Percentiles rank a stretch among this genome's conserved stretches.
Evolutionary conservation across 1,140 invertebrate genomes (phyloP).

Genomic region (Neodiprion virginianus): DNA sequence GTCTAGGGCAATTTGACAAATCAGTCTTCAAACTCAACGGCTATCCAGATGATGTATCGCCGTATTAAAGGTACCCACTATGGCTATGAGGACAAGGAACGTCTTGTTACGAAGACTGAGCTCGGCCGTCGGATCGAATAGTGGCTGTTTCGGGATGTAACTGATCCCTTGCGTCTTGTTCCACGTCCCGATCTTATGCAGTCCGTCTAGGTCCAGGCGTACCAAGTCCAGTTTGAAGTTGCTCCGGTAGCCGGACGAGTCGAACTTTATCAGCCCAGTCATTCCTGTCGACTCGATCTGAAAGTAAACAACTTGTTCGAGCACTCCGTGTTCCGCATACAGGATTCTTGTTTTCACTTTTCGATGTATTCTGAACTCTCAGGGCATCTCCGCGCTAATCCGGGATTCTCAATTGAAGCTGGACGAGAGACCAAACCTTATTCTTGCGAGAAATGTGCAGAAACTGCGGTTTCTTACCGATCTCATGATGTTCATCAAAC

Average conservation of each 20-base stretch:
- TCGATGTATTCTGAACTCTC: too few species aligned
- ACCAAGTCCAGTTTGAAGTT: constrained; percentile 83
- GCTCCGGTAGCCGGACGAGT: constrained; percentile 81
- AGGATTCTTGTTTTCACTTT: too few species aligned
- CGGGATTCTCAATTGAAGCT: too few species aligned
- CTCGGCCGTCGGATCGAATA: constrained; percentile 54
- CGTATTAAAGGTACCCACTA: constrained; percentile 67
- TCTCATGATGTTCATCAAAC: constrained; percentile 87
- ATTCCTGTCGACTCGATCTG: constrained; percentile 77
- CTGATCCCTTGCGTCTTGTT: constrained; percentile 63
- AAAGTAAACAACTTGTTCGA: constrained; percentile 24
- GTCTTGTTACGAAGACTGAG: constrained; percentile 79
- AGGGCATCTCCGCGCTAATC: too few species aligned
- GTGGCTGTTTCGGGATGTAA: constrained; percentile 55
- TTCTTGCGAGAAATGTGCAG: too few species aligned
- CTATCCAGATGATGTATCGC: background rate
- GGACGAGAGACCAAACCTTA: too few species aligned
- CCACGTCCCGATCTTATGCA: constrained; percentile 79
- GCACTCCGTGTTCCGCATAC: too few species aligned
- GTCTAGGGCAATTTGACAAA: constrained; percentile 63
- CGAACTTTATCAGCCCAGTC: constrained; percentile 84
- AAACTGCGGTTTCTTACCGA: background rate
- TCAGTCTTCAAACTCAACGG: constrained; percentile 25
- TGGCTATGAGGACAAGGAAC: constrained; percentile 83
- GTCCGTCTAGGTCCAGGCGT: constrained; percentile 71